A percentile compares a stretch with the other conserved stretches of the same genome.
Conservation (phyloP, 2,888 invertebrate genomes). For the Caprella mutica region DNA sequence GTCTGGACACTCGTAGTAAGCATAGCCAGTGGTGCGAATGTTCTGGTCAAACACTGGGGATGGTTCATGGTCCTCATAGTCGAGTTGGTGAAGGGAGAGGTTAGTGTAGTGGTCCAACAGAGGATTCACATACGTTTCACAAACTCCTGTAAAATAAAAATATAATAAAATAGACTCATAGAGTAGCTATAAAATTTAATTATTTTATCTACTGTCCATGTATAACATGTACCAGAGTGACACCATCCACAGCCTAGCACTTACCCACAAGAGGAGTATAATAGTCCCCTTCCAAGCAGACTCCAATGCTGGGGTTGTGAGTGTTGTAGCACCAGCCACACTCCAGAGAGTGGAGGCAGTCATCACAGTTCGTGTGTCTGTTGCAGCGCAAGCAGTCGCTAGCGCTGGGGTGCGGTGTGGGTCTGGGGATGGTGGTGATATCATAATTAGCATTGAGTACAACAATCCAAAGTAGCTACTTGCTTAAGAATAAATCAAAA, state of each 20-base stretch:
- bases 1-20: conserved; percentile 82
- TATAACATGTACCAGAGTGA: no score
- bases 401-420: background rate
- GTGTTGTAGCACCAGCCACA: conserved; percentile 91
- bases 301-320: conserved; percentile 75
- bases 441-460: background rate
- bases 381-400: conserved; percentile 61
- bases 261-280: conserved; percentile 51
- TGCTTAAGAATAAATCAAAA: no score
- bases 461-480: no score
- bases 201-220: no score
- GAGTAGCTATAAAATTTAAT: no score
- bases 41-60: conserved; percentile 2
- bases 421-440: background rate
- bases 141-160: conserved; percentile 23
- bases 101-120: conserved; percentile 35
- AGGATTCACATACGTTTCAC: conserved; percentile 45
- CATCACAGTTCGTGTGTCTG: conserved; percentile 60
- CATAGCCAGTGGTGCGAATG: conserved; percentile 53
- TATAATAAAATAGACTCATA: no score
- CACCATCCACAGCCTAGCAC: no score
- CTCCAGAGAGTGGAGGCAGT: conserved; percentile 67
- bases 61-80: conserved; percentile 39
- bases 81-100: background rate
- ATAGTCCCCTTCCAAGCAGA: conserved; percentile 76